A percentile compares a stretch with the other conserved stretches of the same genome.
phyloP scores from a whole-genome alignment of 2,888 invertebrate species.

The Dolomedes plantarius region DNA sequence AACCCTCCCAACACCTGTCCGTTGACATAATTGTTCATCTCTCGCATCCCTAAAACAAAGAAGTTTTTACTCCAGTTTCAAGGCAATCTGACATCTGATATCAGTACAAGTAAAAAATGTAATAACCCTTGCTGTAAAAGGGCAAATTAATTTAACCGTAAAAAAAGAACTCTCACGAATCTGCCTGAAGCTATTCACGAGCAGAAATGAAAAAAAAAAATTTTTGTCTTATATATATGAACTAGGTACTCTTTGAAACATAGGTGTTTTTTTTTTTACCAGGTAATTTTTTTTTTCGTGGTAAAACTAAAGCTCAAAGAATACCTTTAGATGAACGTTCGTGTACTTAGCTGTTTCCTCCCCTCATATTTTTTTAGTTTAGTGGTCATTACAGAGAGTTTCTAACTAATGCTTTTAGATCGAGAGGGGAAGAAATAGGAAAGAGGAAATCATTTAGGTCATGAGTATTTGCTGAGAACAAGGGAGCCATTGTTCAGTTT shows the following conservation, averaged over 20 bases:
- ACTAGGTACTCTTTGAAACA: slow-evolving; percentile 33
- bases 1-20: not conserved
- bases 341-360: slow-evolving; percentile 17
- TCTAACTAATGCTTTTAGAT: slow-evolving; percentile 38
- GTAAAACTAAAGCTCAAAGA: slow-evolving; percentile 22
- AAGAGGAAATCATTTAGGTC: slow-evolving; percentile 39
- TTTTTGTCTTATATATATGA: slow-evolving; percentile 15
- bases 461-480: slow-evolving; percentile 27
- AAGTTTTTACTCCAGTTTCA: not conserved
- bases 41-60: slow-evolving; percentile 6
- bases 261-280: slow-evolving; percentile 31
- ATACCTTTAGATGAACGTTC: slow-evolving; percentile 17
- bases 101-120: not conserved
- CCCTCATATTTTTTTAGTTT: slow-evolving; percentile 6
- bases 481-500: slow-evolving; percentile 43
- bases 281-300: slow-evolving; percentile 23
- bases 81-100: slow-evolving; percentile 1
- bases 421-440: slow-evolving; percentile 16
- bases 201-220: not conserved
- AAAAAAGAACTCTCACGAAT: slow-evolving; percentile 45
- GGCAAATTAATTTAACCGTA: slow-evolving; percentile 33
- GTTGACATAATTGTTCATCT: not conserved
- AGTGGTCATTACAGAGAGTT: slow-evolving; percentile 42
- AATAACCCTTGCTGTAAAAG: slow-evolving; percentile 59
- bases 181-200: slow-evolving; percentile 29